Conservation (phyloP, 1,140 invertebrate species). For the Nasonia longicornis region DNA sequence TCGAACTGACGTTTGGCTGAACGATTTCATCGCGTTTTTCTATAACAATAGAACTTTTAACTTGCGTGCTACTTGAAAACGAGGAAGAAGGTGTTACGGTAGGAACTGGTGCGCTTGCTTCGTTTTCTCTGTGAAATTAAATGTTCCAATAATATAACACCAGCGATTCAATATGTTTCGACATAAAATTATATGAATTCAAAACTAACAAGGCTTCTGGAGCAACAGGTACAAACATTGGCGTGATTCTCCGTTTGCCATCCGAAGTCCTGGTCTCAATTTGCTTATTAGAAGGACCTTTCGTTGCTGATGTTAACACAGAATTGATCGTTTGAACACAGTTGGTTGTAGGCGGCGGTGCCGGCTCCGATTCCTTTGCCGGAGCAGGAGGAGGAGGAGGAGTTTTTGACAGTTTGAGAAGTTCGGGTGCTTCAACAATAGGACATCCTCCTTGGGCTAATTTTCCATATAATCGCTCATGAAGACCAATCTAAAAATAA, state of each 20-base stretch:
- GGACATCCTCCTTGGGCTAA: constrained; percentile 75
- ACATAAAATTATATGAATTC: neutral
- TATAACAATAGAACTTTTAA: constrained; percentile 85
- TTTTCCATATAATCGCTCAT: constrained; percentile 90
- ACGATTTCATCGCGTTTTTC: constrained; percentile 83
- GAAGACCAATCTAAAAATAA: constrained; percentile 73
- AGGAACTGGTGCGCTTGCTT: constrained; percentile 40
- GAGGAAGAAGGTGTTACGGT: constrained; percentile 62
- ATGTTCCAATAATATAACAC: neutral
- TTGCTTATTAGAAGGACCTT: constrained; percentile 87
- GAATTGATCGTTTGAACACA: constrained; percentile 52
- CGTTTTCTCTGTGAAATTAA: constrained; percentile 72
- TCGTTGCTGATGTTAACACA: constrained; percentile 42
- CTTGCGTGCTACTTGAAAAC: constrained; percentile 83
- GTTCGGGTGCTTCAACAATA: constrained; percentile 86
- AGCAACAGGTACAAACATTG: constrained; percentile 88
- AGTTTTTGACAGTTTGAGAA: constrained; percentile 70
- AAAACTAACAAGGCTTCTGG: constrained; percentile 63
- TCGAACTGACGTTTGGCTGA: constrained; percentile 75
- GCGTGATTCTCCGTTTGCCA: constrained; percentile 94
- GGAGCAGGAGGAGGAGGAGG: constrained; percentile 45
- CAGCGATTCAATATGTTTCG: neutral
- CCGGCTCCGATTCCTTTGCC: constrained; percentile 5
- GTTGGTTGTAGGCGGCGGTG: neutral
- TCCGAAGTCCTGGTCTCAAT: constrained; percentile 95